These are phyloP conservation scores for Pachycephala philippinensis DNA, from an alignment of 2,113 vertebrate genomes.

Conservation along the genomic window DNA sequence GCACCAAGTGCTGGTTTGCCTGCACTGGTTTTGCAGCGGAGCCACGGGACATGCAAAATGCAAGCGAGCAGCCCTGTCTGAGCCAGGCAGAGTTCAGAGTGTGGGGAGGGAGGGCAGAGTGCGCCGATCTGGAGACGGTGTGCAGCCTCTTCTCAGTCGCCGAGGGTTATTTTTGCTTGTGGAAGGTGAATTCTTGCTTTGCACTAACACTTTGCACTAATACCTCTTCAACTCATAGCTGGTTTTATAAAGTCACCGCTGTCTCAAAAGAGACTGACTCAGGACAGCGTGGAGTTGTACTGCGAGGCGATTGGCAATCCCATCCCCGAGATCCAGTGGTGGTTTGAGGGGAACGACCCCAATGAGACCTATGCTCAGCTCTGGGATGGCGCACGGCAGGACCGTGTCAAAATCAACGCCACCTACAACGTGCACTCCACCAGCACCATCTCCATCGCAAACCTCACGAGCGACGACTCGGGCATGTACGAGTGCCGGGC, in stretches of 20 bases:
- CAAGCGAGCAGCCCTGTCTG: background rate
- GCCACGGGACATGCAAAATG: accelerated
- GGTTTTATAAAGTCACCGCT: conserved; percentile 87
- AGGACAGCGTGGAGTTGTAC: conserved; percentile 81
- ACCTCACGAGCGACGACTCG: conserved; percentile 78
- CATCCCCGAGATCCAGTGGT: conserved; percentile 91
- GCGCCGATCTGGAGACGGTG: accelerated
- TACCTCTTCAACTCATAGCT: conserved; percentile 72
- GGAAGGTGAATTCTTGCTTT: conserved; percentile 28
- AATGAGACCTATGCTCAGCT: conserved; percentile 81
- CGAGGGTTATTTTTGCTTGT: background rate
- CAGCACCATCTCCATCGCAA: conserved; percentile 80
- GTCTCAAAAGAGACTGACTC: conserved; percentile 79
- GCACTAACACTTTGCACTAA: conserved; percentile 68
- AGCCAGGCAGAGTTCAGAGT: background rate
- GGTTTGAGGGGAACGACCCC: conserved; percentile 83
- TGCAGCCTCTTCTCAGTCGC: background rate
- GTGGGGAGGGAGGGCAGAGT: background rate
- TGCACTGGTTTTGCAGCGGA: background rate
- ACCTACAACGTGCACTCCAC: conserved; percentile 85
- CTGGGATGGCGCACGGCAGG: conserved; percentile 84
- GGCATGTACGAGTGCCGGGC: conserved; percentile 93
- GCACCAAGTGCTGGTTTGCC: accelerated
- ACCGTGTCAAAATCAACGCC: conserved; percentile 84
- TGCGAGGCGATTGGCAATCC: conserved; percentile 89